A percentile compares a stretch with the other conserved stretches of the same genome.
Conservation (phyloP, 2,113 vertebrate species). For the Chaenogobius annularis region DNA sequence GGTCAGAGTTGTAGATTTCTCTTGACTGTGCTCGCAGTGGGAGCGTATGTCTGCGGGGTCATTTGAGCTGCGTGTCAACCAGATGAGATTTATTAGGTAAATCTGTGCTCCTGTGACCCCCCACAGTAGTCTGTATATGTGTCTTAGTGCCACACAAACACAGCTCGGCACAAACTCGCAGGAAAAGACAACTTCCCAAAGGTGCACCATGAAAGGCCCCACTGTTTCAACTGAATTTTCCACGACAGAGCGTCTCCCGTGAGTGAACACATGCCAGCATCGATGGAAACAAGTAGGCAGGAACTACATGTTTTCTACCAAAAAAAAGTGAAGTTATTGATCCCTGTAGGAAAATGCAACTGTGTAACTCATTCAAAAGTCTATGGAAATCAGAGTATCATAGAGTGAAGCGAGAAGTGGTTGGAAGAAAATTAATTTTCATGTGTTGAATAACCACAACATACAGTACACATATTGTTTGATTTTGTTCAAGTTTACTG, state of each 20-base stretch:
- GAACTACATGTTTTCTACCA: slow-evolving; percentile 18
- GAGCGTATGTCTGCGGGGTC: slow-evolving; percentile 13
- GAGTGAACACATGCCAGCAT: slow-evolving; percentile 53
- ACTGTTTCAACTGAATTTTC: slow-evolving; percentile 70
- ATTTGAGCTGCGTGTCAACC: slow-evolving; percentile 19
- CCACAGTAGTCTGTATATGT: slow-evolving; percentile 18
- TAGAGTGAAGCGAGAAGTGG: neutral
- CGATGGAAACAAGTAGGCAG: slow-evolving; percentile 54
- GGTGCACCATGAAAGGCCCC: slow-evolving; percentile 62
- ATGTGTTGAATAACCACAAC: neutral
- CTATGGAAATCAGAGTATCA: slow-evolving; percentile 1
- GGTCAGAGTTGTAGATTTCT: neutral
- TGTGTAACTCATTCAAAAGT: neutral
- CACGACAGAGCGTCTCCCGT: slow-evolving; percentile 45
- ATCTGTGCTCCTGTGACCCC: slow-evolving; percentile 27
- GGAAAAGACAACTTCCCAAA: slow-evolving; percentile 58
- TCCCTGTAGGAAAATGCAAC: slow-evolving; percentile 13
- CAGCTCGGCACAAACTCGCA: slow-evolving; percentile 23
- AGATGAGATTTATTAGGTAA: slow-evolving; percentile 48
- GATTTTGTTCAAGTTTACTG: neutral
- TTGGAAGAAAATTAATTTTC: neutral
- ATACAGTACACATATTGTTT: too few relatives aligned
- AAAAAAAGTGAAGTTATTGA: slow-evolving; percentile 25
- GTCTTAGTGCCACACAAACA: slow-evolving; percentile 14
- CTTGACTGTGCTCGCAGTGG: neutral